Base-by-base conservation (phyloP, 92 coral and sea anemone genomes). In the Zoanthus sansibaricus region DNA sequence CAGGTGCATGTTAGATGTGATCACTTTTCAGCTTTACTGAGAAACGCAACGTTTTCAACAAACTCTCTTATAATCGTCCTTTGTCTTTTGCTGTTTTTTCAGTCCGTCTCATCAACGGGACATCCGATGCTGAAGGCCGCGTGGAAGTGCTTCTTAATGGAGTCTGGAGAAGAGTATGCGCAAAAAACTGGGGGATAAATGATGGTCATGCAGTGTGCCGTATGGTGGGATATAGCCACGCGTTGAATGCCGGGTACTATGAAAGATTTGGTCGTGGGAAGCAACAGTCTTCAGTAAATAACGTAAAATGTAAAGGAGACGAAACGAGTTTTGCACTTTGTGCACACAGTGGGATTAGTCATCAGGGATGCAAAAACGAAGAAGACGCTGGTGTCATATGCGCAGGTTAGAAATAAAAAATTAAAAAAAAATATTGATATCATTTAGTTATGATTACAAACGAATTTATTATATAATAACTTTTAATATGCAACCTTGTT, bases 151-250 rank as follows among this genome's bases (percentile, higher is more conserved):
- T 59, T 18, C 76, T 59, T 20, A 5, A 68, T 20, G 31, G 32
- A 7, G 4, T 1, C 31, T 68, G 72, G 72, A 30, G 72, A 4
- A 68, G 30, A 20, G 72, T 68, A n/a, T 68, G 72, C 32, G 72
- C 31, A 21, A 30, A 72, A 49, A 11, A 17, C 25, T 82, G 86
- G 77, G 76, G 64, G 21, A 32, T 59, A n/a, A 59, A 82, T 18
- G 86, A 82, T 9, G 86, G 47, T 15, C 30, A 37, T 32, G 86
- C 64, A 54, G 48, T 82, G 16, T 82, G 86, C 51, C 86, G 86
- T 20, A 18, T 12, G 72, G 17, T 82, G 68, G 86, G 86, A 37
- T 82, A 31, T 21, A 44, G 72, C 1, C 14, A 18, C 44, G 86
- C 86, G 6, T 10, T 21, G 59, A 54, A 54, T 10, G 59, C 59